Evolutionary conservation across 1,140 invertebrate species (phyloP), one percentile per base, ranked within the genome.

Genomic region (Adelges cooleyi): DNA sequence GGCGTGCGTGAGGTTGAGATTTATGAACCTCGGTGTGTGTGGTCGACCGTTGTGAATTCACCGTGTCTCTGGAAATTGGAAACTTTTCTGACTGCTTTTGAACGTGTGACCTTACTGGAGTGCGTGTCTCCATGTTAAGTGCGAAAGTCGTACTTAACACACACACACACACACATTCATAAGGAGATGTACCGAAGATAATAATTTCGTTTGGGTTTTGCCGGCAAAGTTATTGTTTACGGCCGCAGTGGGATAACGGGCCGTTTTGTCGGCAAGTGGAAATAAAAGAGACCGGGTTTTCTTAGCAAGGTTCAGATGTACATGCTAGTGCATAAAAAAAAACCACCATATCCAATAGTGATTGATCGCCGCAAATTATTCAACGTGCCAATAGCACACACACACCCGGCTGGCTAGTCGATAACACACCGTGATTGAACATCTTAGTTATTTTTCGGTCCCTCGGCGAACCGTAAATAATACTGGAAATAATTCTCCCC

Each of bases 391-490:
- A 62, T 13, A 62, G 46, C 42, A 62, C 42, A 62, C 40, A 23
- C 56, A 17, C 25, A 62, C 15, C 25, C 42, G n/a, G n/a, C n/a
- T n/a, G n/a, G n/a, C n/a, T n/a, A 48, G 23, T 62, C 42, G 56
- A 62, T 62, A 27, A 62, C 33, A 62, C 40, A 62, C 27, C 56
- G 25, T 62, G 38, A 59, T 62, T 33, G 42, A 62, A 62, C 56
- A 29, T 22, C 42, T 48, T 46, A 62, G 23, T 62, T 62, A 46
- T 62, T 62, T 62, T 48, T 48, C 56, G 40, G 23, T 48, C 33
- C 18, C 36, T 20, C 20, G 33, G 13, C n/a, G 20, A 54, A 54
- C 18, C 33, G 40, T 54, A 54, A 54, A 54, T 54, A 38, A 54
- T 54, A 13, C 40, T 9, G 18, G n/a, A 40, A 54, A 38, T n/a